Conservation (phyloP, 2,888 invertebrate genomes). For the Hemistola chrysoprasaria region DNA sequence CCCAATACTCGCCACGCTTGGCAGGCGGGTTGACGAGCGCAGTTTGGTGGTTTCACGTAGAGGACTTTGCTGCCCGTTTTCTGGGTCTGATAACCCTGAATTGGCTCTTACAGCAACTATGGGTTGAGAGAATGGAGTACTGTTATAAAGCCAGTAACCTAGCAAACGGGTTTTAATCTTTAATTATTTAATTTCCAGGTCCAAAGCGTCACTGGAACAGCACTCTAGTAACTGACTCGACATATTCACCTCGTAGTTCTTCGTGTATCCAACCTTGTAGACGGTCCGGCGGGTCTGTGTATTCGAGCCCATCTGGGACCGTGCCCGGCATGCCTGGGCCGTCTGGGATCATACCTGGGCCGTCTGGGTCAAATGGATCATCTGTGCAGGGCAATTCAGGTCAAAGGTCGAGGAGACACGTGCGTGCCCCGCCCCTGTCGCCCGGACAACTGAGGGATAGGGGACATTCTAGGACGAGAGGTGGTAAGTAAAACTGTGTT, state of each 20-base stretch:
- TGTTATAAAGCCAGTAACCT: no score
- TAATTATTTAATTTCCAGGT: background rate
- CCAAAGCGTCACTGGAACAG: constrained; percentile 59
- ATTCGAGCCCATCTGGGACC: constrained; percentile 14
- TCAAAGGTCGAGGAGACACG: constrained; percentile 15
- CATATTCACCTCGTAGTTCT: background rate
- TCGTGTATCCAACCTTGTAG: constrained; percentile 9
- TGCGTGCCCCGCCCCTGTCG: constrained; percentile 43
- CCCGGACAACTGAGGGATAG: constrained; percentile 55
- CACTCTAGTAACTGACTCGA: constrained; percentile 28
- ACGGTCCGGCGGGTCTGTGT: constrained; percentile 5
- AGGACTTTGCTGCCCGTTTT: no score
- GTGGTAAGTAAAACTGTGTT: constrained; percentile 22
- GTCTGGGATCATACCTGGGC: constrained; percentile 12
- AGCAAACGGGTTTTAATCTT: no score
- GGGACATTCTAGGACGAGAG: constrained; percentile 22
- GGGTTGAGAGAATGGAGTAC: no score
- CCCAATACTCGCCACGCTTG: no score
- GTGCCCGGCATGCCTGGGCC: constrained; percentile 7
- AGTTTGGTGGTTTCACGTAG: no score
- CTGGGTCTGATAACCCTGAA: no score
- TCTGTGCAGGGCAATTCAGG: no score
- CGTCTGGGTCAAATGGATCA: constrained; percentile 7
- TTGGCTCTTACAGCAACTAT: no score
- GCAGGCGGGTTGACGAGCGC: no score